phyloP scores from a whole-genome alignment of 1,140 invertebrate genomes.

The Cepaea nemoralis region DNA sequence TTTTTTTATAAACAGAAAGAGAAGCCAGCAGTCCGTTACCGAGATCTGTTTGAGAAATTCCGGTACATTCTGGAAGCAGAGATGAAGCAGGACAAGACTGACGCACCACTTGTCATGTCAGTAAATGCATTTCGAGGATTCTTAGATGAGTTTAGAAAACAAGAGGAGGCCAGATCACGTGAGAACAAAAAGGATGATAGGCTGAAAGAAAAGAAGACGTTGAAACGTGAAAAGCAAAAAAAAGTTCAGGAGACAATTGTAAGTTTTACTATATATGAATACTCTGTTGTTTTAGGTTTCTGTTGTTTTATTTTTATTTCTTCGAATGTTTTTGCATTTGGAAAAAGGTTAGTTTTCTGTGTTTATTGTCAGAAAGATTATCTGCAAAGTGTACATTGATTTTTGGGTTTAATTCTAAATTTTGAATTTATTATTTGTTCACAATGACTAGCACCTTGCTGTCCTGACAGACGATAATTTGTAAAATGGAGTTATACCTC shows the following conservation, averaged over 20 bases:
- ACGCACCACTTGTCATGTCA: constrained; percentile 88
- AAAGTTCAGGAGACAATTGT: constrained; percentile 70
- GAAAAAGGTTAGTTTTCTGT: no score
- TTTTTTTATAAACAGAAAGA: constrained; percentile 46
- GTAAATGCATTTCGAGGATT: constrained; percentile 96
- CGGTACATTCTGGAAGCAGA: constrained; percentile 66
- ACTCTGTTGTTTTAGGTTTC: no score
- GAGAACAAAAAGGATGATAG: constrained; percentile 76
- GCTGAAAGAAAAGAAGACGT: constrained; percentile 59
- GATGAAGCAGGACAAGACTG: constrained; percentile 78
- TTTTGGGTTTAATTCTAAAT: no score
- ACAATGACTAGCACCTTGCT: no score
- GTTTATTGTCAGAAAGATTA: no score
- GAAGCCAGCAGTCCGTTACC: constrained; percentile 78
- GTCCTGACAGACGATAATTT: no score
- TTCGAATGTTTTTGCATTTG: no score
- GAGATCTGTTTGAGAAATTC: constrained; percentile 91
- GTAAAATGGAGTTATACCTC: no score
- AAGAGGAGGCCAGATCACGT: constrained; percentile 81
- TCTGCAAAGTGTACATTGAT: no score
- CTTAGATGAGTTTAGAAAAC: constrained; percentile 93
- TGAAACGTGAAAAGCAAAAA: constrained; percentile 79
- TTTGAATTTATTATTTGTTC: no score
- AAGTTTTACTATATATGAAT: no score
- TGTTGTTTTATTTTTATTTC: no score